These are phyloP conservation scores for Patella depressa DNA, from an alignment of 2,888 invertebrate genomes.

Conservation along the genomic window DNA sequence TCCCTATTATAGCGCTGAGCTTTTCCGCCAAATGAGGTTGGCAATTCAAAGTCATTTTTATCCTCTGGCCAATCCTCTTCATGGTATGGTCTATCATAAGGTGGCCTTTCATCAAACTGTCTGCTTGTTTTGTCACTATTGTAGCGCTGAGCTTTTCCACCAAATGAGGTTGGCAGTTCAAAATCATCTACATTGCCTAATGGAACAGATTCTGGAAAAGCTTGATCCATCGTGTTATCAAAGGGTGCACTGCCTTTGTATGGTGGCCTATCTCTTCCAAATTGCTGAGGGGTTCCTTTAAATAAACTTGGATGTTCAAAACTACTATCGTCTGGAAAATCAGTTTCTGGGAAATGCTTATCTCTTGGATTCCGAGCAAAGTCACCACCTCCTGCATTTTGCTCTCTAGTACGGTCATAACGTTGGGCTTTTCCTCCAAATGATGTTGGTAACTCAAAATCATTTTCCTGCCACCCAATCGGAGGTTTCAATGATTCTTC, in stretches of 20 bases:
- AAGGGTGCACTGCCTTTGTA: no score
- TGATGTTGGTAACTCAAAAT: not conserved
- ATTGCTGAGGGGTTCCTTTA: not conserved
- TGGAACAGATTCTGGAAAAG: no score
- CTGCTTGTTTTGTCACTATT: not conserved
- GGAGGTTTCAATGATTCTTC: no score
- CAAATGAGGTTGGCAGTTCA: constrained; percentile 4
- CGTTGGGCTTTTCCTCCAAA: not conserved
- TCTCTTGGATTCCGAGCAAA: no score
- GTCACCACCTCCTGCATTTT: no score
- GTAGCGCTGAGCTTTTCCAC: not conserved
- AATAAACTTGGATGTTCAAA: not conserved
- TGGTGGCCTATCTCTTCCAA: no score
- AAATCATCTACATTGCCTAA: not conserved
- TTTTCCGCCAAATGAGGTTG: not conserved
- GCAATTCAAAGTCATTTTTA: not conserved
- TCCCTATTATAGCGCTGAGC: not conserved
- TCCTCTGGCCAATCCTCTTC: not conserved
- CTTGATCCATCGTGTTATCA: no score
- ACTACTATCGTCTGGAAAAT: not conserved
- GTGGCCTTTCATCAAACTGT: not conserved
- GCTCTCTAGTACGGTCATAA: not conserved
- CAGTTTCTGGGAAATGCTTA: not conserved
- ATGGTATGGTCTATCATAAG: not conserved
- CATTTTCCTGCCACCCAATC: no score